Conservation (phyloP, 2,113 vertebrate species). For the Ifrita kowaldi region DNA sequence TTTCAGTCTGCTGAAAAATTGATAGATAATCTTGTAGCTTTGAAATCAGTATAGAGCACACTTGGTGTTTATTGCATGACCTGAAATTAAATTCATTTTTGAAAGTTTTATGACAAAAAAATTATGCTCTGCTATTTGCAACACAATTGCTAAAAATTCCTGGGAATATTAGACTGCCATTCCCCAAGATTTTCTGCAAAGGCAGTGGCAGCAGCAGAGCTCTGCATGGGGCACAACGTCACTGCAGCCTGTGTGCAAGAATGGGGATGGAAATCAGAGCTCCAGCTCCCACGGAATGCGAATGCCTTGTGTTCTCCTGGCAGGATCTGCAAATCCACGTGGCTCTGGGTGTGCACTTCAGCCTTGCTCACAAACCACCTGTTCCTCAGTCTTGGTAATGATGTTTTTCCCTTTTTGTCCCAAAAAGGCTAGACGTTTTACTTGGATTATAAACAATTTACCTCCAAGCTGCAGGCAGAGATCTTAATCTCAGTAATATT, state of each 20-base stretch:
- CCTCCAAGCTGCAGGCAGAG: background rate
- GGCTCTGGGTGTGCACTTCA: background rate
- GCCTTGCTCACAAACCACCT: background rate
- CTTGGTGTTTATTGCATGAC: background rate
- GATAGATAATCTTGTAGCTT: background rate
- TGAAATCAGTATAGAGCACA: background rate
- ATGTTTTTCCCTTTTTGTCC: background rate
- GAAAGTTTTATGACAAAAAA: background rate
- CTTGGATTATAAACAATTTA: background rate
- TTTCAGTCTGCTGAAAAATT: slow-evolving; percentile 4
- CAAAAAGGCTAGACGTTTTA: background rate
- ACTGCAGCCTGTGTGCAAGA: background rate
- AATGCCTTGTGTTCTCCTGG: background rate
- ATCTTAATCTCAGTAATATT: background rate
- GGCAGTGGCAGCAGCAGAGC: background rate
- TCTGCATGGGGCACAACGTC: background rate
- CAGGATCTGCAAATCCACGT: background rate
- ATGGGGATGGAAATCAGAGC: background rate
- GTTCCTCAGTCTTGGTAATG: background rate
- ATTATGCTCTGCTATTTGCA: background rate
- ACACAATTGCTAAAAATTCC: background rate
- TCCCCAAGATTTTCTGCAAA: background rate
- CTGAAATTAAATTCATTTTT: background rate
- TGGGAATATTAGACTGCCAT: background rate
- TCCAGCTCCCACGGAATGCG: background rate